Evolutionary conservation across 2,113 vertebrate genomes (phyloP).

Genomic region (Platanista minor): DNA sequence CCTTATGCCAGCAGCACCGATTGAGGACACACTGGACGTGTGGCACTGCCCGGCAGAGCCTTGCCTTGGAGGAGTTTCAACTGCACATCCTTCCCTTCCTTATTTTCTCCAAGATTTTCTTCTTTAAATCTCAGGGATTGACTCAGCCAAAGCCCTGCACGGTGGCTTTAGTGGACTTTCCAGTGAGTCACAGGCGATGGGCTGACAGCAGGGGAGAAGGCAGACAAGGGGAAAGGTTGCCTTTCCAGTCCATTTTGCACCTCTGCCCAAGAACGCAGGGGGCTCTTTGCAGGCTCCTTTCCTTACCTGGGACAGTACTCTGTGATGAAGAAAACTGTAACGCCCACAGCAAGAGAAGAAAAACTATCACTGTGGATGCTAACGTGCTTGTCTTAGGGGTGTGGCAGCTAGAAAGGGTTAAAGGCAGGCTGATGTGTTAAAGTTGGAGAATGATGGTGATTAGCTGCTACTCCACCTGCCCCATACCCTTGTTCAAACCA

Average conservation of each 20-base stretch:
- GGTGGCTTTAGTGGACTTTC: not conserved
- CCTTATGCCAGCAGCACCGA: not conserved
- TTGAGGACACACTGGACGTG: fast-evolving
- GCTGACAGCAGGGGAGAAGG: not conserved
- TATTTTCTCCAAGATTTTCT: not conserved
- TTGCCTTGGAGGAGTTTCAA: not conserved
- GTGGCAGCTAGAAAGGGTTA: not conserved
- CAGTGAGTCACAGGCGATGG: not conserved
- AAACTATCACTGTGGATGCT: not conserved
- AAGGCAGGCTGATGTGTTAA: no score
- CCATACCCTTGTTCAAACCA: not conserved
- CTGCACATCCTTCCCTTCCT: not conserved
- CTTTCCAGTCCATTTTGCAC: not conserved
- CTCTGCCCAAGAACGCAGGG: not conserved
- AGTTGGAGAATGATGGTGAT: not conserved
- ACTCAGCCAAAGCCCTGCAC: not conserved
- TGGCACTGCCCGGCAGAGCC: not conserved
- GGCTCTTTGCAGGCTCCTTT: not conserved
- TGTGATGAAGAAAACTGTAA: not conserved
- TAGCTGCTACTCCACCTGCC: not conserved
- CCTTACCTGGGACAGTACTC: not conserved
- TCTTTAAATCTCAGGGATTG: not conserved
- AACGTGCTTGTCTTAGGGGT: not conserved
- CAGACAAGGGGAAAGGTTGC: not conserved
- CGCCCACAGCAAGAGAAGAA: not conserved